Percentiles rank a stretch among this genome's conserved stretches.
Conservation (phyloP, 2,888 invertebrate genomes). For the Ctenicera cuprea region DNA sequence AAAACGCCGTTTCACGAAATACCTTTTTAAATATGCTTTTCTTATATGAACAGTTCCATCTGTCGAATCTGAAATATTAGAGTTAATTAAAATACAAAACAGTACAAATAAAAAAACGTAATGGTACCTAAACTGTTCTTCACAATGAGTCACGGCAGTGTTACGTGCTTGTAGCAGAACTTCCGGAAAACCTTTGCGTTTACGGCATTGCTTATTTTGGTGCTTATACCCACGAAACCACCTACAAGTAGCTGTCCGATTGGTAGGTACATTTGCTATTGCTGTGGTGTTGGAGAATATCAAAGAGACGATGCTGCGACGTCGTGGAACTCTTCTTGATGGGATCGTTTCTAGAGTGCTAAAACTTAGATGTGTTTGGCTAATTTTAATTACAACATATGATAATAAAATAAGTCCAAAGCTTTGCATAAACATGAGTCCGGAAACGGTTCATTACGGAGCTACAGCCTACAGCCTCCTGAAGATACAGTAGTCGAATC, state of each 20-base stretch:
- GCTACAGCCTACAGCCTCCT: too few species aligned
- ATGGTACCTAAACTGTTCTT: constrained; percentile 77
- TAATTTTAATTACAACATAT: too few species aligned
- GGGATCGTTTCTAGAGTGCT: constrained; percentile 5
- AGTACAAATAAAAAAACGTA: neutral
- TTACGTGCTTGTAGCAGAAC: constrained; percentile 73
- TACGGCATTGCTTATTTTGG: constrained; percentile 79
- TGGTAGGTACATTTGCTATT: constrained; percentile 30
- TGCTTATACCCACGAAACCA: constrained; percentile 77
- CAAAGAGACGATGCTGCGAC: constrained; percentile 52
- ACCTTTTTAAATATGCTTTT: constrained; percentile 75
- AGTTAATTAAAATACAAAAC: neutral
- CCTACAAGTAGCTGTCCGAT: constrained; percentile 74
- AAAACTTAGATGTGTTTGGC: neutral
- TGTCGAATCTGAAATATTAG: constrained; percentile 75
- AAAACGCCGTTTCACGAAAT: constrained; percentile 83
- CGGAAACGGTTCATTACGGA: too few species aligned
- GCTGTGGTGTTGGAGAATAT: constrained; percentile 52
- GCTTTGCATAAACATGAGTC: too few species aligned
- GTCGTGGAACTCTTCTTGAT: constrained; percentile 21
- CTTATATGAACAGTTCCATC: constrained; percentile 82
- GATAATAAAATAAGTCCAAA: too few species aligned
- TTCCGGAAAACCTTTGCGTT: constrained; percentile 76
- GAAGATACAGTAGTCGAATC: too few species aligned
- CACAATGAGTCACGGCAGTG: constrained; percentile 78